A percentile compares a stretch with the other conserved stretches of the same genome.
Evolutionary conservation across 2,888 invertebrate genomes (phyloP).

Genomic region (Dexiosoma caninum): DNA sequence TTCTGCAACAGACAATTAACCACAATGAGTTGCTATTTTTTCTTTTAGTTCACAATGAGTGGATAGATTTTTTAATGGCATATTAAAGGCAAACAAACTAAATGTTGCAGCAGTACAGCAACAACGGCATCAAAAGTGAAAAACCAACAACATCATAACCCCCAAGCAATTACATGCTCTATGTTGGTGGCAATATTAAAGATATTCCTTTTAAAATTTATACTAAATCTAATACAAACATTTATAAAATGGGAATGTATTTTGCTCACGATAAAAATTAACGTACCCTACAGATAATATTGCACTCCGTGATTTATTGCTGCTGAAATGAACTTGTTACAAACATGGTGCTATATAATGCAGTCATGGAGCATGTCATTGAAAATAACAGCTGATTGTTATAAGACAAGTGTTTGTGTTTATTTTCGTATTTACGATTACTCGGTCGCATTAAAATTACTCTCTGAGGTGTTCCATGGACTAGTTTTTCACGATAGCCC

Average conservation of each 20-base stretch:
- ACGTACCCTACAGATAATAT: background rate
- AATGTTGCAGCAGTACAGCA: background rate
- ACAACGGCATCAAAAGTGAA: background rate
- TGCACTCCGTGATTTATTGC: too few species aligned
- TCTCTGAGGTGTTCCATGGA: too few species aligned
- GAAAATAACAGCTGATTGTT: too few species aligned
- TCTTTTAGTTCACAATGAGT: background rate
- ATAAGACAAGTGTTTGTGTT: too few species aligned
- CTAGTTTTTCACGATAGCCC: too few species aligned
- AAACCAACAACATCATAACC: constrained; percentile 6
- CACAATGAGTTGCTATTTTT: constrained; percentile 11
- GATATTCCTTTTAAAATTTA: constrained; percentile 4
- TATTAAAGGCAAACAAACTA: background rate
- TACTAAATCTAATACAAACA: constrained; percentile 19
- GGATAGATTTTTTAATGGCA: background rate
- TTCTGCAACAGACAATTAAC: constrained; percentile 11
- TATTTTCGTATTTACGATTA: too few species aligned
- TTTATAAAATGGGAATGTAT: constrained; percentile 10
- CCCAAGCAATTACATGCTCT: constrained; percentile 20
- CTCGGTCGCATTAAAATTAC: too few species aligned
- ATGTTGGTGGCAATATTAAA: constrained; percentile 4
- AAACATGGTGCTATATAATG: too few species aligned
- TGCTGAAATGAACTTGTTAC: too few species aligned
- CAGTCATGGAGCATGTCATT: too few species aligned
- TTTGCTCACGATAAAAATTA: background rate